phyloP scores from a whole-genome alignment of 2,113 vertebrate genomes.

The Seriola quinqueradiata region DNA sequence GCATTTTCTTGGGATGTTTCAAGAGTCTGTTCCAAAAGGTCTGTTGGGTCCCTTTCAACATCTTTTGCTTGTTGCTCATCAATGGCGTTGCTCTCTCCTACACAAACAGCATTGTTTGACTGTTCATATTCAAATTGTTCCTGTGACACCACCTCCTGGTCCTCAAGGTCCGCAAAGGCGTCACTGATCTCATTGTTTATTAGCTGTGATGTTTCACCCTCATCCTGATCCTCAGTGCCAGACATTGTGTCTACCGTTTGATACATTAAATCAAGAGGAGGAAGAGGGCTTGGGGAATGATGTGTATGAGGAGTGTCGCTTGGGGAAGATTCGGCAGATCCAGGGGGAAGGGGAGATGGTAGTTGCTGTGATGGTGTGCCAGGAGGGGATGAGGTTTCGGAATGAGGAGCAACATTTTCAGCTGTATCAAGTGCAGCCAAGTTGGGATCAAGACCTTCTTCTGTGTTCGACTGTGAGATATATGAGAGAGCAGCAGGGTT shows the following conservation, averaged over 20 bases:
- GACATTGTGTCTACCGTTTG: slow-evolving; percentile 1
- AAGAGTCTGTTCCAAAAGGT: background rate
- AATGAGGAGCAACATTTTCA: background rate
- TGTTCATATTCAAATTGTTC: background rate
- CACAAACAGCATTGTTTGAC: background rate
- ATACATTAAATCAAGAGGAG: slow-evolving; percentile 12
- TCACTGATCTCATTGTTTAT: slow-evolving; percentile 14
- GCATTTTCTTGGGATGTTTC: background rate
- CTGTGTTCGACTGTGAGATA: slow-evolving; percentile 24
- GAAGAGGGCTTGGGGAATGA: background rate
- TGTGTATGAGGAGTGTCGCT: background rate
- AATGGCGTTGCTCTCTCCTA: slow-evolving; percentile 2
- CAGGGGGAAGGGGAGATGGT: slow-evolving; percentile 13
- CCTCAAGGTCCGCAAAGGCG: background rate
- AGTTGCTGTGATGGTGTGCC: background rate
- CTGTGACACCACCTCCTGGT: background rate
- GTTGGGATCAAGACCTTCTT: slow-evolving; percentile 22
- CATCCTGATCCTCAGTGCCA: slow-evolving; percentile 7
- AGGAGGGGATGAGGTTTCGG: slow-evolving; percentile 6
- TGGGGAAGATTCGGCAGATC: background rate
- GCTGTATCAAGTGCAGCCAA: background rate
- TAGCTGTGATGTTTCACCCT: slow-evolving; percentile 4
- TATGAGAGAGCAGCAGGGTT: background rate
- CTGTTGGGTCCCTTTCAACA: background rate
- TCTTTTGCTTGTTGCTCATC: slow-evolving; percentile 24